Base-by-base conservation (phyloP, 92 coral and sea anemone genomes). In the Heliopora coerulea region DNA sequence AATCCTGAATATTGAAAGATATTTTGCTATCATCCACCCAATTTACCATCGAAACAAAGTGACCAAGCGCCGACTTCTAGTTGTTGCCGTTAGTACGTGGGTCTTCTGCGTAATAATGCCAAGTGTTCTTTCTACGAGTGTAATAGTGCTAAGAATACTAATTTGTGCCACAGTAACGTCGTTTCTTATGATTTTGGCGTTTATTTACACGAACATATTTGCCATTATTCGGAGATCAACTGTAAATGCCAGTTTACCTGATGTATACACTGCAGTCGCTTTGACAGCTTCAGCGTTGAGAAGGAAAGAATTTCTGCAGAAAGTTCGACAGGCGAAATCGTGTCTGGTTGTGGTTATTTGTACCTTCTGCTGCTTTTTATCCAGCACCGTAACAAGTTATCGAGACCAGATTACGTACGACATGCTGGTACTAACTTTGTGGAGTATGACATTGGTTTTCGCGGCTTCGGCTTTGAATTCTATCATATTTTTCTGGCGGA, bases 401-500 rank as follows among this genome's bases (percentile, higher is more conserved):
- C n/a, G 7, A 15, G 52, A 46, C 14, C 12, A 46, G 15, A 15
- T 2, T 8, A 8, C 3, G 7, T 46, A 6, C n/a, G n/a, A 8
- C n/a, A 15, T 46, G 17, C 7, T 6, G 52, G 52, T 46, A 15
- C 12, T 46, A 15, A 6, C 17, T 10, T 15, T 8, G 17, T 28
- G 74, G 59, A 48, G 32, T 26, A 30, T 4, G 15, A 49, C 74
- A 26, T 21, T 44, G 0, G 19, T 21, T 21, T 49, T 46, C 10
- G 19, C 26, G 33, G 49, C 58, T 9, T 46, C 74, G 13, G 3
- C 74, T 28, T 32, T 67, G 1, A 67, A 67, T 67, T 67, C 72
- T 8, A 23, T 65, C 72, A 40, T 65, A 67, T 44, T 67, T 48
- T 46, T 46, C 42, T 67, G 74, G 74, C 56, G 33, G 32, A 65